phyloP scores from a whole-genome alignment of 2,113 vertebrate species.

The Mola mola region DNA sequence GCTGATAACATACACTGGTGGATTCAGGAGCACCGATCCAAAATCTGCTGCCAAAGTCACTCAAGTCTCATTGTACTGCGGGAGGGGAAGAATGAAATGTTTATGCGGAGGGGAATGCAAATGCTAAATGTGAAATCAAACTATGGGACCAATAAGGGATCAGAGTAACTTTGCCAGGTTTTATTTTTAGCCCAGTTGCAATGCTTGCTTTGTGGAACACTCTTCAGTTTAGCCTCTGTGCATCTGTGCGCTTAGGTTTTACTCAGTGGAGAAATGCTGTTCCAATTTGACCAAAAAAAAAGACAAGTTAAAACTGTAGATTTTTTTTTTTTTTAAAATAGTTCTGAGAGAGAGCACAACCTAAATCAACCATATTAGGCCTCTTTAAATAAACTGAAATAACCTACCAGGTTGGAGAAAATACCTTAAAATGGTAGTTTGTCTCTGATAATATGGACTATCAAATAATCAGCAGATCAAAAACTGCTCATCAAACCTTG shows the following conservation, averaged over 20 bases:
- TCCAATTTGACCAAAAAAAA: slow-evolving; percentile 24
- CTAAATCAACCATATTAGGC: slow-evolving; percentile 16
- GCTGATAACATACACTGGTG: slow-evolving; percentile 89
- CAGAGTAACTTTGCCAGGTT: slow-evolving; percentile 82
- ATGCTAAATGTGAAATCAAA: slow-evolving; percentile 86
- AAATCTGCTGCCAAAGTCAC: slow-evolving; percentile 87
- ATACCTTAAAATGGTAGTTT: slow-evolving; percentile 23
- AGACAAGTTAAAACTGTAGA: slow-evolving; percentile 33
- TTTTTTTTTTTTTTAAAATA: slow-evolving; percentile 21
- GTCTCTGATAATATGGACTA: slow-evolving; percentile 50
- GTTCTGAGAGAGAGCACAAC: slow-evolving; percentile 3
- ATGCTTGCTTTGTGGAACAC: slow-evolving; percentile 73
- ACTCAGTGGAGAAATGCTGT: slow-evolving; percentile 50
- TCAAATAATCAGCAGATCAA: slow-evolving; percentile 66
- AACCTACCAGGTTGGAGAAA: slow-evolving; percentile 23
- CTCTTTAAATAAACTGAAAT: slow-evolving; percentile 40
- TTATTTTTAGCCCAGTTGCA: slow-evolving; percentile 85
- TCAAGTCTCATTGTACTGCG: slow-evolving; percentile 86
- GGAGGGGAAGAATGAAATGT: slow-evolving; percentile 84
- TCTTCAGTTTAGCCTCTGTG: slow-evolving; percentile 73
- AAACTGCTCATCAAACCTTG: slow-evolving; percentile 53
- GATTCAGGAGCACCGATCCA: slow-evolving; percentile 86
- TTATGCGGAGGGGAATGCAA: slow-evolving; percentile 84
- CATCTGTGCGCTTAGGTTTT: slow-evolving; percentile 71
- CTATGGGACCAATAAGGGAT: slow-evolving; percentile 85